These are phyloP conservation scores for Corythaixoides concolor DNA, from an alignment of 2,113 vertebrate genomes.

Conservation along the genomic window DNA sequence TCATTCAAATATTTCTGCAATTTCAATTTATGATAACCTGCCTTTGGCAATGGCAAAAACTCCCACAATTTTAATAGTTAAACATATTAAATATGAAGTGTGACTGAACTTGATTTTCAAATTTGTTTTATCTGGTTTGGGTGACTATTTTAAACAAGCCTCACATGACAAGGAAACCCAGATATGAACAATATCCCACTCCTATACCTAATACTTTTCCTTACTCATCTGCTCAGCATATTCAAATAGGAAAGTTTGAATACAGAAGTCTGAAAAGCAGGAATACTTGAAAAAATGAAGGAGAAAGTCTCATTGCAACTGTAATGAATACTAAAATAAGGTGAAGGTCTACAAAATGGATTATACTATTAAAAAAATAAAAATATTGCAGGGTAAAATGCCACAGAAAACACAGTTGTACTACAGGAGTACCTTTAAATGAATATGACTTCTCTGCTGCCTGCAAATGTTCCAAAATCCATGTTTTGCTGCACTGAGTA, in stretches of 20 bases:
- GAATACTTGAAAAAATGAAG: background rate
- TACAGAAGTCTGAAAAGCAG: background rate
- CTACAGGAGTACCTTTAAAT: background rate
- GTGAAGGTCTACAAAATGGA: background rate
- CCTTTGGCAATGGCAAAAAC: background rate
- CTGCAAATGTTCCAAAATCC: background rate
- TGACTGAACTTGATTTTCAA: background rate
- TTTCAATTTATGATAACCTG: background rate
- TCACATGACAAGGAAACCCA: background rate
- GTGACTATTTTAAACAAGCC: background rate
- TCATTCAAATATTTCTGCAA: background rate
- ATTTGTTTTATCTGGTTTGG: background rate
- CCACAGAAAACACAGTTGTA: background rate
- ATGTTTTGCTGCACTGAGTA: slow-evolving; percentile 1
- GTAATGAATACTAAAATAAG: background rate
- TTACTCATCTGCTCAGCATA: background rate
- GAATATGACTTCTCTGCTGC: background rate
- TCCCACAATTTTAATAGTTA: background rate
- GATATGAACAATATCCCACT: background rate
- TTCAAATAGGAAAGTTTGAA: background rate
- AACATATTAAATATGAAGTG: background rate
- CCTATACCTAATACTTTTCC: background rate
- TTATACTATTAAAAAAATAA: background rate
- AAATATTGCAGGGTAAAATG: background rate
- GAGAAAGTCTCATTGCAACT: background rate